phyloP scores from a whole-genome alignment of 1,140 invertebrate genomes.

The Camponotus vicinus region DNA sequence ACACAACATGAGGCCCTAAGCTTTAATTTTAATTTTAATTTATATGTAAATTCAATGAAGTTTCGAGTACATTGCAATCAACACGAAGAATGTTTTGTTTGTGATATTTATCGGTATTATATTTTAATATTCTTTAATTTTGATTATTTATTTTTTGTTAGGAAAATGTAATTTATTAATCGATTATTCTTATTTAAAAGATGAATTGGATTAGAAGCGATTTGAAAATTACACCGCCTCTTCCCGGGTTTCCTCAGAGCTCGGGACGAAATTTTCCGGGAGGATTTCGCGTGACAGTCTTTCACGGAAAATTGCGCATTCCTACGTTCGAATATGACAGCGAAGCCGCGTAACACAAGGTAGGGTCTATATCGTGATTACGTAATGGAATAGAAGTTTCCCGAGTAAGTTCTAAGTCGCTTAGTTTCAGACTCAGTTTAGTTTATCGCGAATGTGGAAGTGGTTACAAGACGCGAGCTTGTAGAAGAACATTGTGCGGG shows the following conservation, averaged over 20 bases:
- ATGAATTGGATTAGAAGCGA: background rate
- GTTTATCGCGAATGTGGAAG: constrained; percentile 42
- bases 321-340: constrained; percentile 16
- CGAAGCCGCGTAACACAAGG: background rate
- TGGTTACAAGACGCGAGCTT: constrained; percentile 26
- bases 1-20: background rate
- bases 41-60: background rate
- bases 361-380: constrained; percentile 43
- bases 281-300: background rate
- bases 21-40: constrained; percentile 16
- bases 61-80: background rate
- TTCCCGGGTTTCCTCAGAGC: background rate
- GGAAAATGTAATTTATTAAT: background rate
- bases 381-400: constrained; percentile 50
- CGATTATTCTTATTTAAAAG: background rate
- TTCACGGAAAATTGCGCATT: background rate
- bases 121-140: background rate
- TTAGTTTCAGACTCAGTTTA: constrained; percentile 43
- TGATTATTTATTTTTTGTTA: background rate
- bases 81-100: background rate
- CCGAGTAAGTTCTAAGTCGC: constrained; percentile 37
- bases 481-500: background rate
- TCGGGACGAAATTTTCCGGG: background rate
- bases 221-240: background rate
- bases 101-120: background rate